These are phyloP conservation scores for Planiliza haematocheilus DNA, from an alignment of 2,113 vertebrate genomes.

Conservation along the genomic window DNA sequence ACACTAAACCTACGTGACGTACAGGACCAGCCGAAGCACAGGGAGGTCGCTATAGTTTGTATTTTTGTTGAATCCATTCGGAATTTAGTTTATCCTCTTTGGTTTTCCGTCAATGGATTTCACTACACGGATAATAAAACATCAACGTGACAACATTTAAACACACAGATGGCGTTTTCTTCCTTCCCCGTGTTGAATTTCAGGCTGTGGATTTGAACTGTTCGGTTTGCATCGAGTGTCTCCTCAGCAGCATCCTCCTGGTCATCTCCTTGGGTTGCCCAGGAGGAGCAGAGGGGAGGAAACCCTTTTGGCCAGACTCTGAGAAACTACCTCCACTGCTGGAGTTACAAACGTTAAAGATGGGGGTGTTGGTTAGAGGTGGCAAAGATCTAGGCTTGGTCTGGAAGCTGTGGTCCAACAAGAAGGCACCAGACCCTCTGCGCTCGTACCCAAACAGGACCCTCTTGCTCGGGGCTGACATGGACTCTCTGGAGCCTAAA, in stretches of 20 bases:
- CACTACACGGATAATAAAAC: slow-evolving; percentile 1
- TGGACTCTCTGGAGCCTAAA: slow-evolving; percentile 81
- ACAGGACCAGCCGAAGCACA: slow-evolving; percentile 22
- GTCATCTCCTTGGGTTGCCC: slow-evolving; percentile 84
- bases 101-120: slow-evolving; percentile 16
- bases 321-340: slow-evolving; percentile 66
- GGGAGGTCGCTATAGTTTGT: background rate
- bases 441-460: slow-evolving; percentile 81
- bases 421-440: slow-evolving; percentile 82
- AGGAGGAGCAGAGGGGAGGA: slow-evolving; percentile 85
- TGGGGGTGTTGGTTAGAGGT: slow-evolving; percentile 82
- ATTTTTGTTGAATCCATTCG: background rate
- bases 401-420: slow-evolving; percentile 79
- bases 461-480: slow-evolving; percentile 70
- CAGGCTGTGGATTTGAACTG: slow-evolving; percentile 83
- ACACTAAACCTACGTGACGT: slow-evolving; percentile 20
- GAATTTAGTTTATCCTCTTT: slow-evolving; percentile 24
- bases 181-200: background rate
- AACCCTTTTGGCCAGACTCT: slow-evolving; percentile 79
- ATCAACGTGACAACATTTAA: slow-evolving; percentile 13
- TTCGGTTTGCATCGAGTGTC: slow-evolving; percentile 92
- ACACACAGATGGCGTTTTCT: background rate
- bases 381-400: slow-evolving; percentile 87
- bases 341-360: slow-evolving; percentile 50
- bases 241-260: slow-evolving; percentile 86